Evolutionary conservation across 2,113 vertebrate genomes (phyloP), one percentile per base, ranked within the genome.

Genomic region (Eudyptes chrysolophus): DNA sequence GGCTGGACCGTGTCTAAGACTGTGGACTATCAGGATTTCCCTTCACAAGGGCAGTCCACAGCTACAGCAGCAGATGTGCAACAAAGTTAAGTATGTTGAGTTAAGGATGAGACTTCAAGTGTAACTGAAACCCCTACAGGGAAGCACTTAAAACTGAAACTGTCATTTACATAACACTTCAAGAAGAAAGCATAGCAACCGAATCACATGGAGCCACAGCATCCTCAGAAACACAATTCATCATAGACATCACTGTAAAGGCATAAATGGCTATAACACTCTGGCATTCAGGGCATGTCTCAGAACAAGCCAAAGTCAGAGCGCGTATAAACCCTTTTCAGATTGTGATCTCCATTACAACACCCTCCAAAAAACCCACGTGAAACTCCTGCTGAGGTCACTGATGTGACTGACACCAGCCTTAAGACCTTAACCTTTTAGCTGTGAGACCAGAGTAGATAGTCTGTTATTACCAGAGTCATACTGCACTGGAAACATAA

Each of bases 1-100:
- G 10, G 24, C 30, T 84, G 19, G 40, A 34, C 87, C 49, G 8
- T 19, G 42, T 25, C 27, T 42, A 54, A 64, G 19, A 15, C 55
- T 32, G 11, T 13, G 32, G 52, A 60, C 30, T 25, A 10, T 0
- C 0, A 0, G 27, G 36, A 40, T 54, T 78, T 84, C 46, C 42
- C 13, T 61, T 72, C 40, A 60, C 30, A 57, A 10, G 1, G 58
- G 46, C 21, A 81, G 16, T 34, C 34, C 40, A 54, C 6, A 54
- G 60, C 57, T 76, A 74, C 34, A 84, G n/a, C 20, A 71, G 6
- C 18, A 17, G 8, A 61, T 17, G 10, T 7, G 24, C 40, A 84
- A 44, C 24, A 78, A 75, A 87, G 70, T 69, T 64, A 71, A 83
- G n/a, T 30, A 78, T n/a, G 18, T 42, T 3, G 36, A 85, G n/a